Evolutionary conservation across 2,888 invertebrate species (phyloP).

Genomic region (Euspilapteryx auroguttella): DNA sequence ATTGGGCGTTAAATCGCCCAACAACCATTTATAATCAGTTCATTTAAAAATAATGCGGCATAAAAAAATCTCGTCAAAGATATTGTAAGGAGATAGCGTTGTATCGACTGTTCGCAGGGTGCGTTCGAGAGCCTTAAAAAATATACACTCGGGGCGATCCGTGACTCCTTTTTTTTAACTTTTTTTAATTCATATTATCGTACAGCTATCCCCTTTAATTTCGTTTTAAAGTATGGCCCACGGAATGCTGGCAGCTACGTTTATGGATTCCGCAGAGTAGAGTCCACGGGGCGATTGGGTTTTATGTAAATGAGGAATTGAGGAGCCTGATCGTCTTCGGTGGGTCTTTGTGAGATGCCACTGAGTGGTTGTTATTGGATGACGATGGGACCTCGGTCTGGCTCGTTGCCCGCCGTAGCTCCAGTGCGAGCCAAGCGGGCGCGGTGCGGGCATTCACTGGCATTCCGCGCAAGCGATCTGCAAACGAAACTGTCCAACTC

Average conservation of each 20-base stretch:
- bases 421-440: too few relatives aligned
- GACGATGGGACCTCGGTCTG: too few relatives aligned
- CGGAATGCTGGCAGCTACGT: constrained; percentile 57
- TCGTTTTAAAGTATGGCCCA: constrained; percentile 60
- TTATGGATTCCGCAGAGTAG: constrained; percentile 55
- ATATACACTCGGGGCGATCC: constrained; percentile 53
- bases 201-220: constrained; percentile 61
- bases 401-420: too few relatives aligned
- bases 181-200: constrained; percentile 62
- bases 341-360: too few relatives aligned
- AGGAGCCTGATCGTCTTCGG: too few relatives aligned
- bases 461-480: too few relatives aligned
- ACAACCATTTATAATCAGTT: constrained; percentile 60
- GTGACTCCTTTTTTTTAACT: constrained; percentile 60
- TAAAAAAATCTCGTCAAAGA: constrained; percentile 60
- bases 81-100: constrained; percentile 55
- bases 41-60: constrained; percentile 57
- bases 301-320: constrained; percentile 55
- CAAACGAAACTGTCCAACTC: too few relatives aligned
- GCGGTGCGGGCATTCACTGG: too few relatives aligned
- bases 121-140: constrained; percentile 43
- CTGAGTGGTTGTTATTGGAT: too few relatives aligned
- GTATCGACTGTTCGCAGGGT: constrained; percentile 45
- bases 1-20: constrained; percentile 62
- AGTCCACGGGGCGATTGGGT: constrained; percentile 39